These are phyloP conservation scores for Synanthedon andrenaeformis DNA, from an alignment of 2,888 invertebrate species.

Conservation along the genomic window DNA sequence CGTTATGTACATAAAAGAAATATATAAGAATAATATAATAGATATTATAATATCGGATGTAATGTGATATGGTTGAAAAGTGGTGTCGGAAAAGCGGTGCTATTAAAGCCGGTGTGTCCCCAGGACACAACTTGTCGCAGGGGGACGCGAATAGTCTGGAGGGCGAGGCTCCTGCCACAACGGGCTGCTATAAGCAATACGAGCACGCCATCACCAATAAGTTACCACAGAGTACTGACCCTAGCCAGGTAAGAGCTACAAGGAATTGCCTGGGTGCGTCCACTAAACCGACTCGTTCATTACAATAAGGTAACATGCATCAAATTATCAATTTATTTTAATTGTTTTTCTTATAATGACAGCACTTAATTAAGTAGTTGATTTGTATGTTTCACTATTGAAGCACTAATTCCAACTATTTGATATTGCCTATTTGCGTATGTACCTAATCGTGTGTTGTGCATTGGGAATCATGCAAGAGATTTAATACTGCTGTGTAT, in stretches of 20 bases:
- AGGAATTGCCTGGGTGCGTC: conserved; percentile 29
- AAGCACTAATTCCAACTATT: too few relatives aligned
- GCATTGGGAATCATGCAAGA: too few relatives aligned
- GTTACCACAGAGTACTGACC: conserved; percentile 45
- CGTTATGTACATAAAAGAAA: background rate
- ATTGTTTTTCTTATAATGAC: too few relatives aligned
- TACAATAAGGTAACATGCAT: conserved; percentile 1
- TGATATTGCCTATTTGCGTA: too few relatives aligned
- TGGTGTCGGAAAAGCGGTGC: background rate
- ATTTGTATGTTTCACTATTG: too few relatives aligned
- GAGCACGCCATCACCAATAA: conserved; percentile 73
- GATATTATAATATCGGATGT: background rate
- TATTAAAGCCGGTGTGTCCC: conserved; percentile 33
- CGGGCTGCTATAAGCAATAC: conserved; percentile 83
- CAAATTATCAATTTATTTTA: conserved; percentile 1
- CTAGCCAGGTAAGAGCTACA: conserved; percentile 43
- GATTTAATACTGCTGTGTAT: too few relatives aligned
- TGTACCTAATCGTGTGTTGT: too few relatives aligned
- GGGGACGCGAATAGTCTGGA: conserved; percentile 88
- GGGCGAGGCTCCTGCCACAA: conserved; percentile 79
- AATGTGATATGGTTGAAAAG: background rate
- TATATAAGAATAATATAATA: background rate
- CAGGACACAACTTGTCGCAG: conserved; percentile 94
- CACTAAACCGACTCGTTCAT: conserved; percentile 3
- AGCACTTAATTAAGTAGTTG: too few relatives aligned